phyloP scores from a whole-genome alignment of 2,113 vertebrate genomes.

The Brachionichthys hirsutus region DNA sequence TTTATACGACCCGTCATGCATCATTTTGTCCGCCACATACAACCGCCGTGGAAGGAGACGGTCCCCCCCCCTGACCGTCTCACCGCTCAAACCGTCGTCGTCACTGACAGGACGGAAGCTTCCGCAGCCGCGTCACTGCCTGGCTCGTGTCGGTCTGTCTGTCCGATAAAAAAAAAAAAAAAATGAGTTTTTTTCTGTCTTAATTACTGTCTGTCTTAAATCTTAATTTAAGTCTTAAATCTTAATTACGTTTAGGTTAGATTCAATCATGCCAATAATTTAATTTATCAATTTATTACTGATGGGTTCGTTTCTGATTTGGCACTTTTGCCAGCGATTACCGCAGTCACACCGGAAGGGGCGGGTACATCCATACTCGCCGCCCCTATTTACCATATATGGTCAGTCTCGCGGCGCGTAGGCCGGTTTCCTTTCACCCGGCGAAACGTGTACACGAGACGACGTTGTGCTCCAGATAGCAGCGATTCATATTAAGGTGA shows the following conservation, averaged over 20 bases:
- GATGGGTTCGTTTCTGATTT: no score
- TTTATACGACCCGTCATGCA: slow-evolving; percentile 27
- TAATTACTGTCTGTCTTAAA: no score
- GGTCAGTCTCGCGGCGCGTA: slow-evolving; percentile 57
- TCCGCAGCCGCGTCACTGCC: slow-evolving; percentile 42
- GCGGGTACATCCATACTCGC: background rate
- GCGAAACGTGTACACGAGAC: slow-evolving; percentile 70
- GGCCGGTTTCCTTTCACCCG: slow-evolving; percentile 64
- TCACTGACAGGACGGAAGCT: slow-evolving; percentile 1
- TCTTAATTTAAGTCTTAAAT: no score
- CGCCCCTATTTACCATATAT: slow-evolving; percentile 64
- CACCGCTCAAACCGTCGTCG: slow-evolving; percentile 16
- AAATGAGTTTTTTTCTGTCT: no score
- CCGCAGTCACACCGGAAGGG: slow-evolving; percentile 48
- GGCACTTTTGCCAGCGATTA: no score
- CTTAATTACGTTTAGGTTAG: no score
- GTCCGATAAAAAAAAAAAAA: background rate
- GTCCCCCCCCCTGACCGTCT: no score
- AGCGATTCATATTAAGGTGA: slow-evolving; percentile 48
- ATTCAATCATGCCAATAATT: no score
- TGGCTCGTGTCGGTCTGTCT: background rate
- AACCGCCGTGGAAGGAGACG: no score
- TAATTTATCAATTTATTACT: no score
- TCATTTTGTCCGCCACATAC: slow-evolving; percentile 35
- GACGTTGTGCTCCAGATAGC: slow-evolving; percentile 51